A percentile compares a stretch with the other conserved stretches of the same genome.
phyloP scores from a whole-genome alignment of 1,140 invertebrate species.

The Drosophila parabipectinata region DNA sequence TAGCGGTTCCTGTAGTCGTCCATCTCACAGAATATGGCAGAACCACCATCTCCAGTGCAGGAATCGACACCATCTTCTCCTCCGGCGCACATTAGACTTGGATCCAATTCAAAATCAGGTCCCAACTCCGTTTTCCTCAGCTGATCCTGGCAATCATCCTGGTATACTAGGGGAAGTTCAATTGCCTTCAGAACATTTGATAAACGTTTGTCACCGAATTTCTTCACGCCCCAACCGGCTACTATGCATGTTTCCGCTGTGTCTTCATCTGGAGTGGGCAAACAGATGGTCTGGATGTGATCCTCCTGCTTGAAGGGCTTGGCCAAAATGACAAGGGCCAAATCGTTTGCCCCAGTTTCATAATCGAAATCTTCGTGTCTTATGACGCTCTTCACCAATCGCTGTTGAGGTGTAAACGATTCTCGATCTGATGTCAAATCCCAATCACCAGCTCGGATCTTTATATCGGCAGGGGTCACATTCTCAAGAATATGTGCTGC shows the following conservation, averaged over 20 bases:
- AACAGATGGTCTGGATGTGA: slow-evolving; percentile 20
- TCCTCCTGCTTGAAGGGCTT: background rate
- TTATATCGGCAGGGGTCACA: background rate
- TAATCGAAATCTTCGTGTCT: background rate
- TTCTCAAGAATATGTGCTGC: background rate
- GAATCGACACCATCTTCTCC: slow-evolving; percentile 89
- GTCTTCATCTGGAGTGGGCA: background rate
- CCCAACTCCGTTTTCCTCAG: slow-evolving; percentile 84
- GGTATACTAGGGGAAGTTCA: slow-evolving; percentile 84
- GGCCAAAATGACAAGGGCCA: slow-evolving; percentile 1
- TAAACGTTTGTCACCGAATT: rapidly evolving
- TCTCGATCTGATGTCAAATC: background rate
- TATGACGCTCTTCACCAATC: background rate
- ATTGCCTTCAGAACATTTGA: slow-evolving; percentile 86
- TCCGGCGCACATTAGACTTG: slow-evolving; percentile 85
- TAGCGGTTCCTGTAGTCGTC: slow-evolving; percentile 83
- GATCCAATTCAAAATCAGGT: slow-evolving; percentile 83
- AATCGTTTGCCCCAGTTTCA: background rate
- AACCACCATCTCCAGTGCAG: slow-evolving; percentile 90
- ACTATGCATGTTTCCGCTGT: background rate
- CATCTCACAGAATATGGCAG: slow-evolving; percentile 88
- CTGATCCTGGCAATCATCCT: slow-evolving; percentile 79
- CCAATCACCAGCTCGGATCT: slow-evolving; percentile 22
- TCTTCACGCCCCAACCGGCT: slow-evolving; percentile 19
- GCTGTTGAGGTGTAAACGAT: background rate